A percentile compares a stretch with the other conserved stretches of the same genome.
phyloP scores from a whole-genome alignment of 2,888 invertebrate species.

The Drosophila hamatofila region DNA sequence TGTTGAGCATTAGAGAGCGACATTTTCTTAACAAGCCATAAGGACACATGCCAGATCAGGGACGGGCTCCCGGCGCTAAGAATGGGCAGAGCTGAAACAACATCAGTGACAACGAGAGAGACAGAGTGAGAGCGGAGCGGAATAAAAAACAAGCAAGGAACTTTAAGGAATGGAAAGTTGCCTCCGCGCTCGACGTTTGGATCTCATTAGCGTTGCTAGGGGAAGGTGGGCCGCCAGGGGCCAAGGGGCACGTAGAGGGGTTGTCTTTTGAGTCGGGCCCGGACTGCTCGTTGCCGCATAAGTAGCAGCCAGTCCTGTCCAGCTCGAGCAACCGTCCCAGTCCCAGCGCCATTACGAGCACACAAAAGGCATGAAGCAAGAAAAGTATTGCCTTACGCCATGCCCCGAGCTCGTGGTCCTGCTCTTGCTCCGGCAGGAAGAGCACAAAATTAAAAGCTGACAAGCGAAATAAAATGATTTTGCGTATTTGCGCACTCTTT shows the following conservation, averaged over 20 bases:
- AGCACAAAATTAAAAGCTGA: slow-evolving; percentile 81
- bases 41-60: slow-evolving; percentile 72
- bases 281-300: slow-evolving; percentile 45
- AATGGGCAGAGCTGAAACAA: slow-evolving; percentile 49
- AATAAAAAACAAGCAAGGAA: slow-evolving; percentile 45
- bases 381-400: slow-evolving; percentile 20
- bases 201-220: slow-evolving; percentile 83
- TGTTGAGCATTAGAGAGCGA: slow-evolving; percentile 75
- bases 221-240: slow-evolving; percentile 21
- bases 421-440: slow-evolving; percentile 40
- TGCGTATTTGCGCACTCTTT: slow-evolving; percentile 70
- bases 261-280: slow-evolving; percentile 50
- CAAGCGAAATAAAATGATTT: slow-evolving; percentile 83
- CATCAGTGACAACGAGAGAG: slow-evolving; percentile 47
- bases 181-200: slow-evolving; percentile 59
- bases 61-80: slow-evolving; percentile 16
- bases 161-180: slow-evolving; percentile 73
- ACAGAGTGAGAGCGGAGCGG: slow-evolving; percentile 2
- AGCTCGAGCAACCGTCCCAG: slow-evolving; percentile 11
- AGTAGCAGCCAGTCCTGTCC: slow-evolving; percentile 62
- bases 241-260: slow-evolving; percentile 16
- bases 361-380: slow-evolving; percentile 42
- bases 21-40: slow-evolving; percentile 79
- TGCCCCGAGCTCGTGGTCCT: not conserved
- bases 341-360: slow-evolving; percentile 14